These are phyloP conservation scores for Mimas tiliae DNA, from an alignment of 2,888 invertebrate species.

Conservation along the genomic window DNA sequence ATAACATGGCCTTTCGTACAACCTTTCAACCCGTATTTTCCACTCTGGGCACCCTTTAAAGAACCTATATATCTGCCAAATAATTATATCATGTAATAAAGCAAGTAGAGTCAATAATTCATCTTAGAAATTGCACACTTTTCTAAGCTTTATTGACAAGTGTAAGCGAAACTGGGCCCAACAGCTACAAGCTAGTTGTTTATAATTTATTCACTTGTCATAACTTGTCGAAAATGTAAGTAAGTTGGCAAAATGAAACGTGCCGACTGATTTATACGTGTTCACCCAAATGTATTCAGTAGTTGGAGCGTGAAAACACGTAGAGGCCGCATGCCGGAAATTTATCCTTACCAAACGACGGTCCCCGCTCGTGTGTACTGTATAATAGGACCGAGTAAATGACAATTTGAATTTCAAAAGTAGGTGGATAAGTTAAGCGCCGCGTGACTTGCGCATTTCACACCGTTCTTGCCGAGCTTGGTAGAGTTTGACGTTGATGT, in stretches of 20 bases:
- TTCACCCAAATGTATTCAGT: conserved; percentile 40
- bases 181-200: not conserved
- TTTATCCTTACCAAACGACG: conserved; percentile 49
- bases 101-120: too few relatives aligned
- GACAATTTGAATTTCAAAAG: conserved; percentile 76
- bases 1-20: too few relatives aligned
- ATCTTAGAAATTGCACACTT: too few relatives aligned
- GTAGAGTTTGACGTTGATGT: conserved; percentile 59
- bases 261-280: conserved; percentile 46
- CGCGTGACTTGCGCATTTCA: conserved; percentile 82
- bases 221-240: conserved; percentile 11
- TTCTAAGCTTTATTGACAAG: too few relatives aligned
- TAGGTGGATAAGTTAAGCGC: conserved; percentile 73
- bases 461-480: conserved; percentile 65
- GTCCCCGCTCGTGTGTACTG: conserved; percentile 56
- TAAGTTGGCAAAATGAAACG: conserved; percentile 13
- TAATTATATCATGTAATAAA: too few relatives aligned
- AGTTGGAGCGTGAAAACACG: conserved; percentile 50
- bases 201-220: conserved; percentile 9
- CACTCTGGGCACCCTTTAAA: too few relatives aligned
- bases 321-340: conserved; percentile 52
- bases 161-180: not conserved
- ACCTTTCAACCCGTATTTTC: too few relatives aligned
- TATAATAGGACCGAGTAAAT: conserved; percentile 68
- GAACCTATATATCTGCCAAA: too few relatives aligned